Base-by-base conservation (phyloP, 1,140 invertebrate genomes). In the Achroia grisella region DNA sequence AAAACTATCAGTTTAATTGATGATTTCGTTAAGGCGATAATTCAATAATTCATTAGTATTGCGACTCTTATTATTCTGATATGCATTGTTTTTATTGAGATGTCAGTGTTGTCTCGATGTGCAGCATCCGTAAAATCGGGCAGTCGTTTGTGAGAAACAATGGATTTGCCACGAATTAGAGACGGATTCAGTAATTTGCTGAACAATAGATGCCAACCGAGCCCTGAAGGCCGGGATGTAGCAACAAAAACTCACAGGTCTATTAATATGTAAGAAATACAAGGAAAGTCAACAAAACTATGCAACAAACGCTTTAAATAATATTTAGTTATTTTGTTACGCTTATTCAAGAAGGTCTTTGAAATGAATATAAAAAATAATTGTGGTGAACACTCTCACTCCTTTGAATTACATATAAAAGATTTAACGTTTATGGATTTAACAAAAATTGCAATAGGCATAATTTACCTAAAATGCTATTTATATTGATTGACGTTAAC, bases 151-250 rank as follows among this genome's bases (percentile, higher is more conserved):
- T 64, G 56, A 39, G 47, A 70, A 63, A 78, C 74, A 78, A 78
- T 75, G 52, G 71, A 35, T 48, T 48, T 50, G 54, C 50, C 51
- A 60, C 56, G 56, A 65, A 67, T 72, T 71, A 73, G 65, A 57
- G 67, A 61, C 65, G 57, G 62, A 71, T 56, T 62, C 52, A 63
- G 52, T 54, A 62, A 69, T 71, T 71, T 60, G 45, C 56, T 64
- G 39, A 73, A 78, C 74, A 75, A 75, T 78, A 59, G 62, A 59
- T 52, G 58, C 45, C 60, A 68, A 71, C 60, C 62, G 54, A 64
- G 60, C 62, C 67, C 49, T 51, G 70, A 73, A 76, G 72, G 72
- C 63, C 53, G 50, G 29, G 34, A 52, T 65, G 55, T 45, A 48
- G 59, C 52, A 64, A 70, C 39, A 41, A 43, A 39, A 39, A 51